A percentile compares a stretch with the other conserved stretches of the same genome.
Conservation (phyloP, 1,140 invertebrate genomes). For the Drosophila parvula region DNA sequence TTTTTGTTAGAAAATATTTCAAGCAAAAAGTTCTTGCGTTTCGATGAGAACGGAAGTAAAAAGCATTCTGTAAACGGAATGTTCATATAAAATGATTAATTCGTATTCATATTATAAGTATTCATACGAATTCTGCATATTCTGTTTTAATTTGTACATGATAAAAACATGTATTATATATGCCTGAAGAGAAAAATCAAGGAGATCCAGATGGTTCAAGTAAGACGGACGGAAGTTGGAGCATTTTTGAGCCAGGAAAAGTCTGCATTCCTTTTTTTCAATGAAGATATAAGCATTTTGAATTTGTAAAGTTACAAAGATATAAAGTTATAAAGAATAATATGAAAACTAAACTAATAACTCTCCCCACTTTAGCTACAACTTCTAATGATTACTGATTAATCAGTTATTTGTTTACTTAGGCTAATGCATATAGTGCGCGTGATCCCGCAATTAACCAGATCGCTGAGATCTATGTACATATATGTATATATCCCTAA, state of each 20-base stretch:
- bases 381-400: background rate
- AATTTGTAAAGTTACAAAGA: background rate
- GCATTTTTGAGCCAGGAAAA: background rate
- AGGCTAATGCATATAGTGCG: background rate
- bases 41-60: slow-evolving; percentile 27
- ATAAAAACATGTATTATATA: background rate
- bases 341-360: background rate
- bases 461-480: slow-evolving; percentile 9
- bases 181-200: background rate
- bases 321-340: too few species aligned
- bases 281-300: background rate
- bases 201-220: background rate
- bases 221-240: background rate
- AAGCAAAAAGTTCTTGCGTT: background rate
- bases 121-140: background rate
- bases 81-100: background rate
- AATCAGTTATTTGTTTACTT: slow-evolving; percentile 24
- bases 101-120: background rate
- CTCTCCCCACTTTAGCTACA: background rate
- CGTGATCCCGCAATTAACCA: slow-evolving; percentile 20
- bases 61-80: background rate
- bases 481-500: background rate
- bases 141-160: background rate
- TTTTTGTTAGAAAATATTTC: background rate
- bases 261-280: background rate